These are phyloP conservation scores for Mus minutoides DNA, from an alignment of 2,797 vertebrate species.

Conservation along the genomic window DNA sequence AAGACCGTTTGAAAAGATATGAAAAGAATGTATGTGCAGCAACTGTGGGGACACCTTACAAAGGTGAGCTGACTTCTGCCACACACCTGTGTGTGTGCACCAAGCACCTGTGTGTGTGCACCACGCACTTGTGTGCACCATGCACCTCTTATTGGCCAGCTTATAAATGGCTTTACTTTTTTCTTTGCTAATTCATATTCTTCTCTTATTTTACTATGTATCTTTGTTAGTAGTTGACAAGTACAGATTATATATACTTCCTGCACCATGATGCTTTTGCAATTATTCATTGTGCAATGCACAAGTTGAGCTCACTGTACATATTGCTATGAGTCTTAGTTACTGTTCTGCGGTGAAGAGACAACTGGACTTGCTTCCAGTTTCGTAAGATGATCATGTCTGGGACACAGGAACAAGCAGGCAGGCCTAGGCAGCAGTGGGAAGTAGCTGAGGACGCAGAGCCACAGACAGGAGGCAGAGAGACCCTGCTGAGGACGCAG, in stretches of 20 bases:
- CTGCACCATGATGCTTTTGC: too few species aligned
- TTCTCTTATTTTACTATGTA: neutral
- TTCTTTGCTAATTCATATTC: constrained; percentile 11
- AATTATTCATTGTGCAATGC: neutral
- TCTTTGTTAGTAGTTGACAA: neutral
- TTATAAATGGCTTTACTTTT: constrained; percentile 43
- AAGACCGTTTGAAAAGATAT: constrained; percentile 93
- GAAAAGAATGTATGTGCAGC: constrained; percentile 92
- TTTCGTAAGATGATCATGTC: neutral
- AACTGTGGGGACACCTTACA: constrained; percentile 89
- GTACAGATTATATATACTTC: neutral
- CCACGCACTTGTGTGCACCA: too few species aligned
- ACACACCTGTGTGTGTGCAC: too few species aligned
- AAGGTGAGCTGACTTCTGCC: constrained; percentile 87
- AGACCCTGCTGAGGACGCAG: neutral
- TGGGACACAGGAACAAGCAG: neutral
- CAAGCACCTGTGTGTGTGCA: too few species aligned
- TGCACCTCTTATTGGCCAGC: neutral
- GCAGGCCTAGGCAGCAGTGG: neutral
- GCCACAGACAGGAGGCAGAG: neutral
- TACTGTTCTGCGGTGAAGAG: neutral
- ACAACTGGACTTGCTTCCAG: neutral
- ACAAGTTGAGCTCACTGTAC: neutral
- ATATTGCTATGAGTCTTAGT: neutral
- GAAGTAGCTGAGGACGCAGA: neutral